Conservation (phyloP, 2,797 vertebrate species). For the Melanotaenia nigrans region DNA sequence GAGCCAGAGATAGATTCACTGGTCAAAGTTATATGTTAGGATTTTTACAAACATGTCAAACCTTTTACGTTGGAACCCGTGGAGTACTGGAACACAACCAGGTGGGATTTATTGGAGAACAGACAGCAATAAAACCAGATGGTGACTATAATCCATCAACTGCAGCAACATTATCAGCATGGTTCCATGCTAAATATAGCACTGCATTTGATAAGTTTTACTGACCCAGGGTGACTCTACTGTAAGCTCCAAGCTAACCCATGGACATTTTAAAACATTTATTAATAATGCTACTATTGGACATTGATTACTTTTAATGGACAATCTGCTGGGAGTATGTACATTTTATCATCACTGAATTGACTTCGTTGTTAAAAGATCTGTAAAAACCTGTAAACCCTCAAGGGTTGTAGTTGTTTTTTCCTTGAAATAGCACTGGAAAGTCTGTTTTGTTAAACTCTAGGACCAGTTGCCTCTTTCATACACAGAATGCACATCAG, state of each 20-base stretch:
- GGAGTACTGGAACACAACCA: background rate
- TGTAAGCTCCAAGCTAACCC: too few species aligned
- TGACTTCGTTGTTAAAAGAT: background rate
- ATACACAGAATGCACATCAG: background rate
- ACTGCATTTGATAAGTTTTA: too few species aligned
- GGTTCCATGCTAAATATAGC: too few species aligned
- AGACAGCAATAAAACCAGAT: too few species aligned
- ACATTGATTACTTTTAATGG: background rate
- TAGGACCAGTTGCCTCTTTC: background rate
- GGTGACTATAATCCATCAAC: too few species aligned
- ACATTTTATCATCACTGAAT: background rate
- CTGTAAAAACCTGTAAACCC: background rate
- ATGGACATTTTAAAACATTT: background rate
- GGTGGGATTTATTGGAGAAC: background rate
- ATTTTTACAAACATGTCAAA: too few species aligned
- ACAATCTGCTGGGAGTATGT: background rate
- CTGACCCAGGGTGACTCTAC: too few species aligned
- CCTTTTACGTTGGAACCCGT: too few species aligned
- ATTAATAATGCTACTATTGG: background rate
- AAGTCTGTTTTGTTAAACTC: background rate
- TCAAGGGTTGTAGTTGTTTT: background rate
- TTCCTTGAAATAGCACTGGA: background rate
- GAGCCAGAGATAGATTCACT: background rate
- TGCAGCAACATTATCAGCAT: too few species aligned
- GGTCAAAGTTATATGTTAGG: background rate